Evolutionary conservation across 1,140 invertebrate species (phyloP).

Genomic region (Helicoverpa armigera): DNA sequence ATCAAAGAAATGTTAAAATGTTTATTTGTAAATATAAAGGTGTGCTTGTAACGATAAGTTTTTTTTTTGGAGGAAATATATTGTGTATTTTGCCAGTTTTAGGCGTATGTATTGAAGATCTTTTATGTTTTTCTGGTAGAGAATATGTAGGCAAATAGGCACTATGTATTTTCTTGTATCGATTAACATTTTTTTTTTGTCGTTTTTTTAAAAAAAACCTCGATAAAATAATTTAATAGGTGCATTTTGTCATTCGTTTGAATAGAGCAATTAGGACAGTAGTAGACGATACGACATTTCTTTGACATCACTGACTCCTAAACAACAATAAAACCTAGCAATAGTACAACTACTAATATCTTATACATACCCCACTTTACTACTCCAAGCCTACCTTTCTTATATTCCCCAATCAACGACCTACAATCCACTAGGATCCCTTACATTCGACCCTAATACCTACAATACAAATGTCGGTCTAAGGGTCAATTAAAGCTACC

Average conservation of each 20-base stretch:
- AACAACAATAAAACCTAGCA: constrained; percentile 14
- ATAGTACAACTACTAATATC: background rate
- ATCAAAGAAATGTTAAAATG: constrained; percentile 54
- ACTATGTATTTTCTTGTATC: too few relatives aligned
- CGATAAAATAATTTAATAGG: too few relatives aligned
- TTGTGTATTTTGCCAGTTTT: background rate
- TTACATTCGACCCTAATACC: constrained; percentile 13
- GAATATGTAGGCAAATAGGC: too few relatives aligned
- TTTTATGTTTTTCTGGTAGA: too few relatives aligned
- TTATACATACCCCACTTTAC: background rate
- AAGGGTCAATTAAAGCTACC: constrained; percentile 67
- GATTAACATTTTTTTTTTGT: too few relatives aligned
- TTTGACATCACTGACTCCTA: background rate
- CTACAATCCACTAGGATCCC: constrained; percentile 10
- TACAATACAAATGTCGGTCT: constrained; percentile 18
- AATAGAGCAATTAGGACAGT: too few relatives aligned
- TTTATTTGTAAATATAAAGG: constrained; percentile 44
- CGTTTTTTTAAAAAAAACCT: too few relatives aligned
- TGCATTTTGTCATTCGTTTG: too few relatives aligned
- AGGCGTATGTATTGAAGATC: too few relatives aligned
- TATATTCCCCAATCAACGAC: constrained; percentile 28
- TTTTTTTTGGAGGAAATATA: constrained; percentile 14
- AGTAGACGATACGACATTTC: background rate
- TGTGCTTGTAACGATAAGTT: background rate
- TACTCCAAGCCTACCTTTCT: background rate